Evolutionary conservation across 1,140 invertebrate genomes (phyloP).

Genomic region (Nasonia vitripennis): DNA sequence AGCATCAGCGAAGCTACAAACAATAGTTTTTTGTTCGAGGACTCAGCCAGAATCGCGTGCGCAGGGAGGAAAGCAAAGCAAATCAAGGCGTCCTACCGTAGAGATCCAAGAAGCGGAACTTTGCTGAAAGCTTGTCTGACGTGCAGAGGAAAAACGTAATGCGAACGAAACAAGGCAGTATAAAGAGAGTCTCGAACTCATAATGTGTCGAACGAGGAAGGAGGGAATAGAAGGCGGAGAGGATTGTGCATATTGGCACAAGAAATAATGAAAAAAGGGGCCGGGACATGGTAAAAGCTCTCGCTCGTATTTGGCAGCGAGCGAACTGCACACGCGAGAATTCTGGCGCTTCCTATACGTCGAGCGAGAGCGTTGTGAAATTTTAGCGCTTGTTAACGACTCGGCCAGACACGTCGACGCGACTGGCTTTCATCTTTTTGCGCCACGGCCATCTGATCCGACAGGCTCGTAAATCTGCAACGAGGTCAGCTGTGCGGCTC

Average conservation of each 20-base stretch:
- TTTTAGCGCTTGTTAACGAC: constrained; percentile 19
- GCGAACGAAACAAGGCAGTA: not conserved
- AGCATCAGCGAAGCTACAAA: not conserved
- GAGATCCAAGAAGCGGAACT: too few species aligned
- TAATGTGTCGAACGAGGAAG: not conserved
- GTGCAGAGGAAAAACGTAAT: too few species aligned
- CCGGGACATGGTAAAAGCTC: not conserved
- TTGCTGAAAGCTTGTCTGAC: too few species aligned
- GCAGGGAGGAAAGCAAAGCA: not conserved
- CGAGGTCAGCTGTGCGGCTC: constrained; percentile 25
- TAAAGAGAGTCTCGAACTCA: not conserved
- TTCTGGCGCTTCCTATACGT: not conserved
- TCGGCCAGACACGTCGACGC: constrained; percentile 6
- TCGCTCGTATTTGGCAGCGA: constrained; percentile 6
- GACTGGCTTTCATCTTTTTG: constrained; percentile 18
- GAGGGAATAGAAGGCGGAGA: too few species aligned
- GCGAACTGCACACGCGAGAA: not conserved
- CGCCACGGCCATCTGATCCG: constrained; percentile 11
- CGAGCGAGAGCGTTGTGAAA: not conserved
- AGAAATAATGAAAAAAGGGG: not conserved
- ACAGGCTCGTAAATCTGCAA: constrained; percentile 39
- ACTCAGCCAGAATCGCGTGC: not conserved
- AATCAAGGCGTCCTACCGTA: not conserved
- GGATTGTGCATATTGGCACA: not conserved
- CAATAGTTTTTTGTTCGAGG: not conserved